Conservation (phyloP, 2,113 vertebrate genomes). For the Cygnus buccinator region DNA sequence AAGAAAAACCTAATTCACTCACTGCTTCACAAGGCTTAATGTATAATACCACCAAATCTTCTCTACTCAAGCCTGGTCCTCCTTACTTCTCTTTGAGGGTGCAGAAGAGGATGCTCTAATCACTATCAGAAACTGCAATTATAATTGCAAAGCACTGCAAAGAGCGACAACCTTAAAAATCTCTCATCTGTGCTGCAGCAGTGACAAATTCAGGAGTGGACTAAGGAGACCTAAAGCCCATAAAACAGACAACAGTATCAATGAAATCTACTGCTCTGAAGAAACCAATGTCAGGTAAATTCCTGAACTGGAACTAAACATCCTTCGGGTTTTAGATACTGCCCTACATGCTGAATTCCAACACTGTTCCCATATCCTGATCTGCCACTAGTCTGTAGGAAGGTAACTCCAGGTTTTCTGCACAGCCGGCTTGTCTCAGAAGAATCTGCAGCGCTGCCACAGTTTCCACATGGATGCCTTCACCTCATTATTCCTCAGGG, state of each 20-base stretch:
- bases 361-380: background rate
- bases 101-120: background rate
- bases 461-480: constrained; percentile 16
- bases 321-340: background rate
- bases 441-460: background rate
- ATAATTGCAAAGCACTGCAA: background rate
- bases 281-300: background rate
- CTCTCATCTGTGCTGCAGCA: background rate
- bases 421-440: background rate
- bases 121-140: background rate
- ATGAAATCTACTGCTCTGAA: background rate
- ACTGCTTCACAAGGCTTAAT: background rate
- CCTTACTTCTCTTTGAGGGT: background rate
- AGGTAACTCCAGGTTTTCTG: background rate
- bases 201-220: background rate
- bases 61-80: background rate
- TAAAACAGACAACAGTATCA: background rate
- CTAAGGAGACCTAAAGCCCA: background rate
- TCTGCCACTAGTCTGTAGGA: background rate
- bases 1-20: background rate
- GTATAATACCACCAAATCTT: background rate
- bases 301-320: background rate
- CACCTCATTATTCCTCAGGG: constrained; percentile 27
- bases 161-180: background rate
- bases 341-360: background rate